These are phyloP conservation scores for Aleiodes sp. DNA, from an alignment of 1,140 invertebrate species.

Conservation along the genomic window DNA sequence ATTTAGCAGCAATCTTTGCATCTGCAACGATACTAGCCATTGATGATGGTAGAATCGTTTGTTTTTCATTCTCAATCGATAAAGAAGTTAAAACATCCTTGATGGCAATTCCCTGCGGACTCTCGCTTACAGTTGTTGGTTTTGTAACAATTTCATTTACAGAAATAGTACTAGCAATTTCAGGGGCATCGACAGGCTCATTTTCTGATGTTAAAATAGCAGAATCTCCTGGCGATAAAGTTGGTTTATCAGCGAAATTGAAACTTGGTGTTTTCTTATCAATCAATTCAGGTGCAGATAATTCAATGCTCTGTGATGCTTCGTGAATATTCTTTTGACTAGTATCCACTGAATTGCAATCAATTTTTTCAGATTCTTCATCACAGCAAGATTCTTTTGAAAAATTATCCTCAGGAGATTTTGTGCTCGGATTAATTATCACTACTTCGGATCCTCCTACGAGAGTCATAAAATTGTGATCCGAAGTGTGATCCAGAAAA, in stretches of 20 bases:
- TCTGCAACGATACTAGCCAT: conserved; percentile 56
- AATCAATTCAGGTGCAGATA: not conserved
- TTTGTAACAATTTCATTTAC: not conserved
- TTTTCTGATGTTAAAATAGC: not conserved
- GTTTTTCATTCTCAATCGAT: conserved; percentile 41
- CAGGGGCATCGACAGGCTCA: not conserved
- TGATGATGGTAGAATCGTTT: conserved; percentile 36
- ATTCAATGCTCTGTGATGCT: too few species aligned
- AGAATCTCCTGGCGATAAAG: too few species aligned
- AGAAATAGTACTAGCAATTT: not conserved
- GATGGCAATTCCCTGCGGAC: not conserved
- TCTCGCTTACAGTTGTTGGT: not conserved
- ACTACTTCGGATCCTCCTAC: conserved; percentile 71
- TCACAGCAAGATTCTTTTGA: conserved; percentile 72
- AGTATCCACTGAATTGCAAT: conserved; percentile 49
- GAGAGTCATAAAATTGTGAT: conserved; percentile 62
- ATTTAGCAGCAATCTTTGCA: conserved; percentile 54
- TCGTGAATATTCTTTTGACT: not conserved
- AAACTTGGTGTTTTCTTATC: not conserved
- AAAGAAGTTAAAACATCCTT: conserved; percentile 7
- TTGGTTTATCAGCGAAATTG: not conserved
- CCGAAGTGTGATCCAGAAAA: conserved; percentile 55
- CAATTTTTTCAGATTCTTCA: conserved; percentile 68
- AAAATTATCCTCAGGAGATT: conserved; percentile 71
- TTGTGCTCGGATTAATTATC: conserved; percentile 69